phyloP scores from a whole-genome alignment of 2,888 invertebrate species.

The Gibbula magus region DNA sequence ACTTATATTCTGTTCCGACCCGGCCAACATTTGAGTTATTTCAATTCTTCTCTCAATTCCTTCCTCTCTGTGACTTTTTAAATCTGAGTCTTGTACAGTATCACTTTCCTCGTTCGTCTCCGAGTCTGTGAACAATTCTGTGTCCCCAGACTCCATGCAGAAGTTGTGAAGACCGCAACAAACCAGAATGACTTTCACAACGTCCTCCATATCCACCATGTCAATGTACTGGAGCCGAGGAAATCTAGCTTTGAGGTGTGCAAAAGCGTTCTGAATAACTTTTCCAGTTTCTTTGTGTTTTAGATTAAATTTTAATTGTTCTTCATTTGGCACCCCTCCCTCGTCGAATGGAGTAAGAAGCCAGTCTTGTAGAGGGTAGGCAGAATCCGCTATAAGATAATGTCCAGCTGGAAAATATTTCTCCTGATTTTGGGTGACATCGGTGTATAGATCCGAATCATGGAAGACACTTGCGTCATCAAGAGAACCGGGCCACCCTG shows the following conservation, averaged over 20 bases:
- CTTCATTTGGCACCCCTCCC: not conserved
- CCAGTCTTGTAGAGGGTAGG: constrained; percentile 32
- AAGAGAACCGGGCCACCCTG: constrained; percentile 39
- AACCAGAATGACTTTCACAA: constrained; percentile 32
- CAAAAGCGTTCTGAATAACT: not conserved
- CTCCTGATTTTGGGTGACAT: constrained; percentile 9
- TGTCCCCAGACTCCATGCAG: constrained; percentile 30
- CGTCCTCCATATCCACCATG: constrained; percentile 34
- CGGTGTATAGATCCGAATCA: constrained; percentile 34
- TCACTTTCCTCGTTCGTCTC: not conserved
- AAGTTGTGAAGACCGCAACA: constrained; percentile 40
- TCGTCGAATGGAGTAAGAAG: constrained; percentile 33
- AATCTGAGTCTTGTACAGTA: not conserved
- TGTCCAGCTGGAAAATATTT: constrained; percentile 30
- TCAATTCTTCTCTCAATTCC: constrained; percentile 10
- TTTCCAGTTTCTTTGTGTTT: constrained; percentile 3
- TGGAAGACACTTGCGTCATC: constrained; percentile 28
- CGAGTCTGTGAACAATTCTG: constrained; percentile 14
- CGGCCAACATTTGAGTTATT: not conserved
- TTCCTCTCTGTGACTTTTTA: not conserved
- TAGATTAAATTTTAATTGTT: constrained; percentile 28
- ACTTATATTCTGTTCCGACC: not conserved
- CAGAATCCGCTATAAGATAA: constrained; percentile 31
- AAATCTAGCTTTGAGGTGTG: constrained; percentile 30
- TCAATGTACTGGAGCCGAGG: constrained; percentile 34